Conservation (phyloP, 2,113 vertebrate genomes). For the Oryzias curvinotus region DNA sequence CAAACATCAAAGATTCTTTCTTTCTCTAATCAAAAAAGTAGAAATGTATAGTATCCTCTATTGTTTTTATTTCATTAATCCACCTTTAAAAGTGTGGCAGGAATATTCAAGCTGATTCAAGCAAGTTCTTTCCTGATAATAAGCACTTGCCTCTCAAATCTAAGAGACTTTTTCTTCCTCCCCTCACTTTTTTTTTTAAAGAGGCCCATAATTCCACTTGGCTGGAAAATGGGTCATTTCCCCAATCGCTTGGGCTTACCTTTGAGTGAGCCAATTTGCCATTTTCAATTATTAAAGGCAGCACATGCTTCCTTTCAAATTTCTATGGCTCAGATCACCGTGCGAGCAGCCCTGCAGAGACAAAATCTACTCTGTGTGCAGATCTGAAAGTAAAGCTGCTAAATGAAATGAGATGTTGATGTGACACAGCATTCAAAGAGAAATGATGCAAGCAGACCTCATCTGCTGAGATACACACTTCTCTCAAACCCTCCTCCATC, state of each 20-base stretch:
- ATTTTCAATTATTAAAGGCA: slow-evolving; percentile 65
- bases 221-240: slow-evolving; percentile 56
- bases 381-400: slow-evolving; percentile 37
- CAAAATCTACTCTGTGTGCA: slow-evolving; percentile 28
- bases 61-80: too few species aligned
- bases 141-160: slow-evolving; percentile 24
- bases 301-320: slow-evolving; percentile 62
- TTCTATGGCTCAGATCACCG: slow-evolving; percentile 36
- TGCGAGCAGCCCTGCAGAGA: slow-evolving; percentile 14
- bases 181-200: slow-evolving; percentile 6
- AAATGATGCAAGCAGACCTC: slow-evolving; percentile 25
- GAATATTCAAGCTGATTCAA: slow-evolving; percentile 1
- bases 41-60: too few species aligned
- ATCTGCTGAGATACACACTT: slow-evolving; percentile 27
- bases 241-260: slow-evolving; percentile 29
- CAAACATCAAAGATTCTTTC: too few species aligned
- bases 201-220: slow-evolving; percentile 39
- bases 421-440: slow-evolving; percentile 27
- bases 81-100: background rate
- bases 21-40: too few species aligned
- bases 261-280: slow-evolving; percentile 64
- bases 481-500: slow-evolving; percentile 7
- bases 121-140: slow-evolving; percentile 26
- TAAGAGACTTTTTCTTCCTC: too few species aligned
- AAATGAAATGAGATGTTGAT: slow-evolving; percentile 29